These are phyloP conservation scores for Embiotoca jacksoni DNA, from an alignment of 2,113 vertebrate genomes.

Conservation along the genomic window DNA sequence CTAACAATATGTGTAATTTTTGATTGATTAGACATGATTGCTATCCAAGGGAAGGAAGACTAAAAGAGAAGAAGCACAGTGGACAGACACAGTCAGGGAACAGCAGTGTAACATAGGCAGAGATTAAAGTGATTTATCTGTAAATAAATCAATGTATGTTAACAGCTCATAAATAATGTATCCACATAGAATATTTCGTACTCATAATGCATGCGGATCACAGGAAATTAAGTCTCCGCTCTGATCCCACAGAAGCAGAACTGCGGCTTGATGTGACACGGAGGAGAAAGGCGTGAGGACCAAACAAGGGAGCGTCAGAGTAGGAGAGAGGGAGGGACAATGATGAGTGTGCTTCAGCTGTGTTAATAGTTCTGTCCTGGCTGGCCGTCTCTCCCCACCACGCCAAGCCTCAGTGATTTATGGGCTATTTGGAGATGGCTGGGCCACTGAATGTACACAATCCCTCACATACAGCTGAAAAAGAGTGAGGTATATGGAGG, in stretches of 20 bases:
- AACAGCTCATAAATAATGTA: conserved; percentile 30
- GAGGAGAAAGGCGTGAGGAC: background rate
- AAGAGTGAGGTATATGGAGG: conserved; percentile 6
- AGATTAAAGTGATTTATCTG: conserved; percentile 4
- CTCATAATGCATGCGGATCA: conserved; percentile 7
- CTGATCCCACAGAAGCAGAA: conserved; percentile 17
- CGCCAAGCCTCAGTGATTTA: conserved; percentile 72
- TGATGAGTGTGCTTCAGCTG: conserved; percentile 68
- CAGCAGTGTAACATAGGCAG: background rate
- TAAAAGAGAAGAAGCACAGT: background rate
- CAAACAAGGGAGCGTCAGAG: conserved; percentile 11
- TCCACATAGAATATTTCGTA: background rate
- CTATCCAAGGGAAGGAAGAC: background rate
- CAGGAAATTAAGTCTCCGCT: background rate
- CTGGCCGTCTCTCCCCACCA: conserved; percentile 52
- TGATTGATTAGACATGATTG: background rate
- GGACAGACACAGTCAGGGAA: background rate
- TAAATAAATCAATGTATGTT: conserved; percentile 13
- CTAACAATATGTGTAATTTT: background rate
- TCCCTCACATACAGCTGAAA: conserved; percentile 48
- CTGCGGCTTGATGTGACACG: background rate
- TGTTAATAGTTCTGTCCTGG: conserved; percentile 75
- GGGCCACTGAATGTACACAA: conserved; percentile 65
- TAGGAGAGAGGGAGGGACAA: conserved; percentile 39
- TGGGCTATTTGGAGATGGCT: conserved; percentile 76